Conservation (phyloP, 53 echinoderm and acorn worm species). For the Paracentrotus lividus region DNA sequence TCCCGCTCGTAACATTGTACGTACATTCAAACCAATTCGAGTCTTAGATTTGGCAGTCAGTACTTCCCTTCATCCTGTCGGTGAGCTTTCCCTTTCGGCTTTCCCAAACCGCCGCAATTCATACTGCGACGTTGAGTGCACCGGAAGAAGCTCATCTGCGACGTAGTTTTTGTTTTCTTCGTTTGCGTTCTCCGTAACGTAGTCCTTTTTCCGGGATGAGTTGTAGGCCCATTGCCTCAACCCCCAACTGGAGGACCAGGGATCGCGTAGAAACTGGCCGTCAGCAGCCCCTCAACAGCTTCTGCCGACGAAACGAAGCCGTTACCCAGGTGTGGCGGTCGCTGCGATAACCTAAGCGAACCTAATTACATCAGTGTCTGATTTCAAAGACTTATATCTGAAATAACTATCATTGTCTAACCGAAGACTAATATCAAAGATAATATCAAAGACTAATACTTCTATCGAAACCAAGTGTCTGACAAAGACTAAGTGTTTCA, state of each 20-base stretch:
- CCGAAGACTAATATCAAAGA: no score
- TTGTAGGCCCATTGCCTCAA: slow-evolving; percentile 66
- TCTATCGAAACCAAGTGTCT: no score
- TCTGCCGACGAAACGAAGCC: no score
- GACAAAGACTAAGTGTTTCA: no score
- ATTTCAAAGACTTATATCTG: no score
- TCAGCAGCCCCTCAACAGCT: no score
- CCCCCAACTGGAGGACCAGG: not conserved
- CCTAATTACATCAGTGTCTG: no score
- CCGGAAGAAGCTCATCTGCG: slow-evolving; percentile 14
- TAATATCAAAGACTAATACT: no score
- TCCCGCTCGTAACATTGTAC: slow-evolving; percentile 38
- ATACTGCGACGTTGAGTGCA: slow-evolving; percentile 29
- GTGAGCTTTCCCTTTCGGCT: slow-evolving; percentile 65
- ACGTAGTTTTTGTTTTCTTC: not conserved
- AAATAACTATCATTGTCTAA: no score
- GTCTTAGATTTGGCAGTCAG: slow-evolving; percentile 60
- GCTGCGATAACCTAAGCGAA: no score
- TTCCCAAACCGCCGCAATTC: slow-evolving; percentile 61
- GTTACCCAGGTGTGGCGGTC: no score
- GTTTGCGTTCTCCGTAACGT: slow-evolving; percentile 67
- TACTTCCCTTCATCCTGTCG: slow-evolving; percentile 61
- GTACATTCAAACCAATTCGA: slow-evolving; percentile 50
- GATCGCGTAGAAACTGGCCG: no score
- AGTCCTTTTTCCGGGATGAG: slow-evolving; percentile 46